Evolutionary conservation across 1,140 invertebrate species (phyloP).

Genomic region (Agraylea sexmaculata): DNA sequence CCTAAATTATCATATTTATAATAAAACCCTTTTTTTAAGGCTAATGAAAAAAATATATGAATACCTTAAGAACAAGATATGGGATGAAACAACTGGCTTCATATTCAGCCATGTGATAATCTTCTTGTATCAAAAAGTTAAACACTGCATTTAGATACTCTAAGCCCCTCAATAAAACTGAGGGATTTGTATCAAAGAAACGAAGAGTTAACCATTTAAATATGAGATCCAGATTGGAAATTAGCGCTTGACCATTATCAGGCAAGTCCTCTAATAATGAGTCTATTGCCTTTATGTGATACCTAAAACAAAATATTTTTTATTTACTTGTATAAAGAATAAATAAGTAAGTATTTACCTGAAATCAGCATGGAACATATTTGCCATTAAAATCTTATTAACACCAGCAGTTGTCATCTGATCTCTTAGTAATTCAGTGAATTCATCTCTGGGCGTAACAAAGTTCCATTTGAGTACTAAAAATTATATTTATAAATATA

Average conservation of each 20-base stretch:
- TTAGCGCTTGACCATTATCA: conserved; percentile 62
- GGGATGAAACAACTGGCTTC: conserved; percentile 92
- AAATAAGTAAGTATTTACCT: conserved; percentile 29
- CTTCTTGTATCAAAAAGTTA: conserved; percentile 59
- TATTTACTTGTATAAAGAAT: not conserved
- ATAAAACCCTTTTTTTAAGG: too few relatives aligned
- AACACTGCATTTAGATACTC: conserved; percentile 85
- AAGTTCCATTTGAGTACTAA: conserved; percentile 92
- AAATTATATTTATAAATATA: conserved; percentile 10
- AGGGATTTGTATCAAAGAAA: conserved; percentile 98
- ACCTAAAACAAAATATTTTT: conserved; percentile 41
- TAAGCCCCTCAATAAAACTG: conserved; percentile 85
- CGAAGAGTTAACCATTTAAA: conserved; percentile 92
- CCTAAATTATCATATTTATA: conserved; percentile 47
- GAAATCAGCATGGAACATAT: conserved; percentile 94
- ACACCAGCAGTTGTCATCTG: conserved; percentile 83
- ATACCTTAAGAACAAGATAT: conserved; percentile 81
- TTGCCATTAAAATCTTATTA: conserved; percentile 72
- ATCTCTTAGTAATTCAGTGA: conserved; percentile 80
- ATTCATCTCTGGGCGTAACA: conserved; percentile 81
- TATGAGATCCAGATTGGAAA: conserved; percentile 88
- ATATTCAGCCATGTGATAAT: conserved; percentile 78
- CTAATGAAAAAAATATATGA: too few relatives aligned
- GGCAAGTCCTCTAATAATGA: conserved; percentile 71
- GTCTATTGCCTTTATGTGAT: conserved; percentile 93